These are phyloP conservation scores for Melanaphis sacchari DNA, from an alignment of 1,140 invertebrate species.

Conservation along the genomic window DNA sequence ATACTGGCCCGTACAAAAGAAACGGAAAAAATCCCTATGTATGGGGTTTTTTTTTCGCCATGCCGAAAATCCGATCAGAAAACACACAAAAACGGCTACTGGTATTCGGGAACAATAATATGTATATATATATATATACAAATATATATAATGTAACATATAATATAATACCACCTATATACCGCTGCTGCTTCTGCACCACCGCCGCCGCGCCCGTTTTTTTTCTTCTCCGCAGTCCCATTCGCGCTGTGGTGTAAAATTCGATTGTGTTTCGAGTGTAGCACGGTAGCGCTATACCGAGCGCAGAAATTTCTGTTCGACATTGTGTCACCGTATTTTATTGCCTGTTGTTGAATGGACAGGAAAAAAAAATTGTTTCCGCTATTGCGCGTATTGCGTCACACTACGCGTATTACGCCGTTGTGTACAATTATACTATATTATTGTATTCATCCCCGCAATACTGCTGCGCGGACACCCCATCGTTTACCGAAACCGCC, in stretches of 20 bases:
- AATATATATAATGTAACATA: no score
- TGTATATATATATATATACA: background rate
- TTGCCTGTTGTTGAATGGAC: conserved; percentile 25
- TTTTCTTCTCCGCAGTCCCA: conserved; percentile 19
- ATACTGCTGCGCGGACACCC: background rate
- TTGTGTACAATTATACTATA: background rate
- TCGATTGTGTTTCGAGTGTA: conserved; percentile 49
- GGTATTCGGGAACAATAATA: conserved; percentile 41
- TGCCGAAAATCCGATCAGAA: background rate
- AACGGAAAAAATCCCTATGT: background rate
- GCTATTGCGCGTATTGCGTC: conserved; percentile 27
- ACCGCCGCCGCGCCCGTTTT: background rate
- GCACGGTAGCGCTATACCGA: conserved; percentile 49
- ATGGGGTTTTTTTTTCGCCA: conserved; percentile 33
- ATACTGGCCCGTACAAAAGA: background rate
- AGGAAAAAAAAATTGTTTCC: conserved; percentile 45
- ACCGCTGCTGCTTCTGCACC: background rate
- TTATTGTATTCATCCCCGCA: background rate
- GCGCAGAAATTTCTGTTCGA: conserved; percentile 31
- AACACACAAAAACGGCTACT: conserved; percentile 39
- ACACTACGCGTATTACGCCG: background rate
- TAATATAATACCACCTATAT: background rate
- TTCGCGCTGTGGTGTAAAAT: conserved; percentile 41
- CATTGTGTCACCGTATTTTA: conserved; percentile 29
- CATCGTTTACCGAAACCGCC: conserved; percentile 25